Conservation (phyloP, 2,113 vertebrate species). For the Embiotoca jacksoni region DNA sequence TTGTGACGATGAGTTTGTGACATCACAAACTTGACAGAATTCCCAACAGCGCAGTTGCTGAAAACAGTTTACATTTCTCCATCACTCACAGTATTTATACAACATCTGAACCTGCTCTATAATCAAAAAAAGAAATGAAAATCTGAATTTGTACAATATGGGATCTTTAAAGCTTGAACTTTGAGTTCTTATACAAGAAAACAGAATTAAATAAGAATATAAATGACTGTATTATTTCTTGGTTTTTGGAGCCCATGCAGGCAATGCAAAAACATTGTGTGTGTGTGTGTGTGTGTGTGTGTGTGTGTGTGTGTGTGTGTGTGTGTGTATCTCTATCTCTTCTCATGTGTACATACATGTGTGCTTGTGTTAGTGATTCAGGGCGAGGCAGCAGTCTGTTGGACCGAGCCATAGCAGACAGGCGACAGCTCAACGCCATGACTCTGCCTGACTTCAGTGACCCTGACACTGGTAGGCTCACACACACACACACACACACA, state of each 20-base stretch:
- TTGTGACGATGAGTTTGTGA: too few relatives aligned
- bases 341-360: slow-evolving; percentile 9
- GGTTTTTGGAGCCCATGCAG: neutral
- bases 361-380: slow-evolving; percentile 89
- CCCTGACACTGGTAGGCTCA: slow-evolving; percentile 93
- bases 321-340: neutral
- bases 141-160: too few relatives aligned
- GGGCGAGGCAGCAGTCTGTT: slow-evolving; percentile 97
- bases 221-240: neutral
- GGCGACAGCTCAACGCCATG: slow-evolving; percentile 95
- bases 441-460: slow-evolving; percentile 98
- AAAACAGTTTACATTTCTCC: too few relatives aligned
- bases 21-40: too few relatives aligned
- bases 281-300: neutral
- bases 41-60: too few relatives aligned
- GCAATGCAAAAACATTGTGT: neutral
- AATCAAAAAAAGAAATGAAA: too few relatives aligned
- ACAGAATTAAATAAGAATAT: too few relatives aligned
- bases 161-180: too few relatives aligned
- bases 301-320: neutral
- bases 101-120: too few relatives aligned
- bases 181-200: too few relatives aligned
- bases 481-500: slow-evolving; percentile 1
- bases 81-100: too few relatives aligned
- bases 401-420: slow-evolving; percentile 95